phyloP scores from a whole-genome alignment of 2,113 vertebrate species.

The Candoia aspera region DNA sequence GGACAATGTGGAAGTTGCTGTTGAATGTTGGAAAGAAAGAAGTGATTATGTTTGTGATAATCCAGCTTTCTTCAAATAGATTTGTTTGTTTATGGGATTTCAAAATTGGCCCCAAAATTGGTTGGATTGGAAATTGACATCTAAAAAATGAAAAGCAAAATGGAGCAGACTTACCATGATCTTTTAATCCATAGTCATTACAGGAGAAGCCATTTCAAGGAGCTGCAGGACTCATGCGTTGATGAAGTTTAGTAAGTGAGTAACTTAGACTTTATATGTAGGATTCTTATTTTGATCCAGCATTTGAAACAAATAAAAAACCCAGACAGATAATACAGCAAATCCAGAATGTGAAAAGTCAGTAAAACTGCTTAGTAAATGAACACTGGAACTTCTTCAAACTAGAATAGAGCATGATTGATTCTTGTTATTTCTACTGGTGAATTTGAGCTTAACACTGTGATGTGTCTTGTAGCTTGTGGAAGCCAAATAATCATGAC shows the following conservation, averaged over 20 bases:
- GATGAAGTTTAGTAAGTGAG: background rate
- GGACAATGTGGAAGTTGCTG: background rate
- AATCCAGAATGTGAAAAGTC: background rate
- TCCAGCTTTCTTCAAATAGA: background rate
- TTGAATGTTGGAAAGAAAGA: background rate
- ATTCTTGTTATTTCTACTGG: background rate
- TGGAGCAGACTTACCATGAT: background rate
- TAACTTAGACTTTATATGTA: background rate
- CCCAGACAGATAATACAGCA: background rate
- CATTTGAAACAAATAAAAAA: background rate
- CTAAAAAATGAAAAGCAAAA: background rate
- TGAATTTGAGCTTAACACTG: background rate
- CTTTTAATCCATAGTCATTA: background rate
- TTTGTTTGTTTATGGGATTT: background rate
- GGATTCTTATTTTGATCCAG: background rate
- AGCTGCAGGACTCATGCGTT: background rate
- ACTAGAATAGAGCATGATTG: background rate
- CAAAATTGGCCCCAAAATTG: background rate
- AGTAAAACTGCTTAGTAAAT: background rate
- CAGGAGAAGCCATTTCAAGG: background rate
- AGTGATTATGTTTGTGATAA: background rate
- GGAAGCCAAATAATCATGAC: background rate
- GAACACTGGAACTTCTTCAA: background rate
- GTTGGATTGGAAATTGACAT: background rate
- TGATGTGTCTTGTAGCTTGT: background rate